A percentile compares a stretch with the other conserved stretches of the same genome.
phyloP scores from a whole-genome alignment of 2,888 invertebrate genomes.

The Teleogryllus oceanicus region DNA sequence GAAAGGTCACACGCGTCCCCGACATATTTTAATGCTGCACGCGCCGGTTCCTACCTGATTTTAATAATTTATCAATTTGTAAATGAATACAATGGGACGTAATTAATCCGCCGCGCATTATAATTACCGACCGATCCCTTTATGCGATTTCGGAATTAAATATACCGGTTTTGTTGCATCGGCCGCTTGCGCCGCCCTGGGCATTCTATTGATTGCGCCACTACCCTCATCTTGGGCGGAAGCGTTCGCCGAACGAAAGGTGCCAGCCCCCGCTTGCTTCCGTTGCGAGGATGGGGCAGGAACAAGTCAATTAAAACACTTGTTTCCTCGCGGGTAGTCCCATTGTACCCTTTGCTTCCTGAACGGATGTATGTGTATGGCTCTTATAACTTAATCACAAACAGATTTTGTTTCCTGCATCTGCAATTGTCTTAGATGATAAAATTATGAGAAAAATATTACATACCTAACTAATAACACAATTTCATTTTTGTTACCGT shows the following conservation, averaged over 20 bases:
- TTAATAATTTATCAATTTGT: conserved; percentile 18
- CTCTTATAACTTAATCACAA: too few relatives aligned
- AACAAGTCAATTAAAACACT: too few relatives aligned
- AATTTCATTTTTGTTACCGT: too few relatives aligned
- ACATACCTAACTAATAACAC: too few relatives aligned
- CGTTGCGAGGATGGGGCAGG: too few relatives aligned
- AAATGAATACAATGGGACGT: conserved; percentile 18
- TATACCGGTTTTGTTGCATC: background rate
- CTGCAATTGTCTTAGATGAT: too few relatives aligned
- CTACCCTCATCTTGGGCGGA: background rate
- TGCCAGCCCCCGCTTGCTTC: too few relatives aligned
- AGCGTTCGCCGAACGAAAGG: background rate
- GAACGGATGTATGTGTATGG: too few relatives aligned
- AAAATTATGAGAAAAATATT: too few relatives aligned
- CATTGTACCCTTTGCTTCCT: too few relatives aligned
- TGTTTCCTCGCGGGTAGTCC: too few relatives aligned
- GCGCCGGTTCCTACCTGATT: conserved; percentile 18
- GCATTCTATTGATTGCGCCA: background rate
- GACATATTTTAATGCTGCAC: background rate
- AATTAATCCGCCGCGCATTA: conserved; percentile 18
- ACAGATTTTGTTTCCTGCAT: too few relatives aligned
- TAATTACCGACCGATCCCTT: conserved; percentile 6
- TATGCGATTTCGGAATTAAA: conserved; percentile 18
- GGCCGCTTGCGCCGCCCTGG: background rate
- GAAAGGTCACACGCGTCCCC: conserved; percentile 4